Base-by-base conservation (phyloP, 2,888 invertebrate genomes). In the Acanthoscelides obtectus region DNA sequence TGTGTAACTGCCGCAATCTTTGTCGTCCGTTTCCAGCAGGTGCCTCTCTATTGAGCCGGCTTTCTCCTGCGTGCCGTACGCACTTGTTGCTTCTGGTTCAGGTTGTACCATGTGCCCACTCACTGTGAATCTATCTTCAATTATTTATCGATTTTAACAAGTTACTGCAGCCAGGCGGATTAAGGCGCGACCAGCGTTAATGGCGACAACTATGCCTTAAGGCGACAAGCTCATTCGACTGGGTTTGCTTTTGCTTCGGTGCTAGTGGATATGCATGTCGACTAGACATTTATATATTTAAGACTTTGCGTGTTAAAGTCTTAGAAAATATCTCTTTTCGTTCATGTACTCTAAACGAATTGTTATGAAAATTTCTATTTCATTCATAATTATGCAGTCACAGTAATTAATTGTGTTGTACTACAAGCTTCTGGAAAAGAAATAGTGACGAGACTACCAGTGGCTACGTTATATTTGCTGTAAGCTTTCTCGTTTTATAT, bases 31-130 rank as follows among this genome's bases (percentile, higher is more conserved):
- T 72, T 75, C 75, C 73, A 77, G 71, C 77, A 77, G 77, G 77
- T 77, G 77, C 75, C 76, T 76, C 77, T 75, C 74, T 75, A 74
- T 75, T 76, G 72, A 70, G 74, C 69, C 72, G 73, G 77, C 75
- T 75, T 77, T 75, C 73, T 74, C 75, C 75, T 75, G 75, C 74
- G 75, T 75, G 21, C 21, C 66, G 66, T 66, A 66, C 21, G 66
- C 22, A 66, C 45, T 45, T 45, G 45, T 45, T 45, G 45, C 45
- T 45, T 45, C 45, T 45, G 45, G 45, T 45, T 12, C 45, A 45
- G 3, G 45, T 45, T 45, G n/a, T n/a, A 45, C 17, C 12, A 17
- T 45, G 45, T 45, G 45, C 17, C 12, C 45, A 45, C 45, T 45
- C 22, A 20, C 66, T 22, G 20, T 8, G 20, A 66, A 66, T 22